Base-by-base conservation (phyloP, 2,797 vertebrate genomes). In the Tokudaia muenninki region DNA sequence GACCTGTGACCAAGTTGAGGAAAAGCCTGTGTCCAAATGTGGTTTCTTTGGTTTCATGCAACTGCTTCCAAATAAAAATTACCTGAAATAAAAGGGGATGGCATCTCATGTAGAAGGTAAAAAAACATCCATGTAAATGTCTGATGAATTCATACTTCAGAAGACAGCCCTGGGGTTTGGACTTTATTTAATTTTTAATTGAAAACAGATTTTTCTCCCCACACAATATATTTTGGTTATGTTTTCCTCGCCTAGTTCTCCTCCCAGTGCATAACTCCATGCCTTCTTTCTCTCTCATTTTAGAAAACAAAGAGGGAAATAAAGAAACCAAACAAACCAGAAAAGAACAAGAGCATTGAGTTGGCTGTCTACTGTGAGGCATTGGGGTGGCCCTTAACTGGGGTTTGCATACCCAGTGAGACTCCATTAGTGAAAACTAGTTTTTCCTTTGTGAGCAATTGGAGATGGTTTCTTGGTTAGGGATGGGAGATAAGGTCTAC, bases 11-110 rank as follows among this genome's bases (percentile, higher is more conserved):
- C 3, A 55, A 55, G 22, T 7, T 9, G 78, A 59, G 34, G 34
- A 63, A 8, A 47, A 14, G 59, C 1, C 4, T 14, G 9, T 6
- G 29, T 41, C 17, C 17, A 26, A 44, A 41, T 11, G 65, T 24
- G 63, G 22, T 6, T 67, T 78, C 55, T 65, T 55, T 12, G 8
- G 41, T 70, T 93, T 55, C 88, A 22, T 37, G 50, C 55, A 91
- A 81, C 21, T 63, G 83, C 34, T 77, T 88, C 70, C 61, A 34
- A 81, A 65, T 52, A 72, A 92, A 94, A 93, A 78, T 22, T 52
- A 24, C 17, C 81, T 7, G 0, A 75, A 47, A 26, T 6, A 93
- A 79, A 17, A 92, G 21, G 72, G 41, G 37, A 55, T 17, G 31
- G 16, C 6, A 63, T 29, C 59, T 37, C 44, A 67, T 0, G 0